Evolutionary conservation across 2,888 invertebrate genomes (phyloP), one percentile per base, ranked within the genome.

Genomic region (Lochmaea crataegi): DNA sequence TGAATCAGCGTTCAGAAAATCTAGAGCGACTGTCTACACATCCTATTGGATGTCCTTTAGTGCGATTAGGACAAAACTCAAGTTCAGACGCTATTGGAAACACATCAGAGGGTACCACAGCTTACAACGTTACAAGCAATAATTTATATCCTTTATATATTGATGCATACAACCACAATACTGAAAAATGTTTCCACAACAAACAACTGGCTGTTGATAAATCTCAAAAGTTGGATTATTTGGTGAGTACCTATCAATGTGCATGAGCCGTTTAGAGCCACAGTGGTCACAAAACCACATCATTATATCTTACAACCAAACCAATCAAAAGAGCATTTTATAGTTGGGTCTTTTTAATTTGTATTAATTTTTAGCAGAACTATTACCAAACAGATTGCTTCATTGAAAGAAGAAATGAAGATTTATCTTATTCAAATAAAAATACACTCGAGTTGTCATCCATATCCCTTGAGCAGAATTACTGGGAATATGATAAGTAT

Each of bases 1-100:
- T 81, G 81, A 81, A 80, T 80, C 80, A 80, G 76, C 80, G 83
- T 75, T 79, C 85, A 77, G 83, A 82, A 71, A 80, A 83, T 63
- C 76, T 85, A 78, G 85, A 86, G 76, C 82, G 84, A 75, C 79
- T 85, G 72, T 85, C 85, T 71, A 87, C 87, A 74, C 86, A 88
- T 80, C 88, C 88, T 64, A 84, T 89, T 82, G 89, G 89, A 81
- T 91, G 91, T 84, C 91, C 91, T 71, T 85, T 91, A 81, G 90
- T 90, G 74, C 90, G 79, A 48, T 72, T 81, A 73, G 81, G 80
- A 61, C 79, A 79, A 51, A 79, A 78, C 57, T 79, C 84, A 83
- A 76, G 79, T 65, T 78, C 78, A 75, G 85, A 79, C 82, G 86
- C 78, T 72, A 82, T 77, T 42, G 80, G 77, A 63, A 79, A 79